Conservation (phyloP, 2,888 invertebrate genomes). For the Allygus modestus region DNA sequence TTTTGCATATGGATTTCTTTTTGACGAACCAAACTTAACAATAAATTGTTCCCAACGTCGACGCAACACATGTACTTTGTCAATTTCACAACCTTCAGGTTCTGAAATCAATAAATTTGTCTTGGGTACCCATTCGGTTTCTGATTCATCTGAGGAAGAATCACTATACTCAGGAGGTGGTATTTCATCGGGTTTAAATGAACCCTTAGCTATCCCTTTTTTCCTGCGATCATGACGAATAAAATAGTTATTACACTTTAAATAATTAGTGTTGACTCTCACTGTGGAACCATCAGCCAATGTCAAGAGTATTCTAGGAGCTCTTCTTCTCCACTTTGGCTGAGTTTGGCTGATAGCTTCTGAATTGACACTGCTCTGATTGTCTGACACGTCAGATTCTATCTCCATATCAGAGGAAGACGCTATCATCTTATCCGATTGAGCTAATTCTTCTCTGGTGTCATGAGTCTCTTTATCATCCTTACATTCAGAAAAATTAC, state of each 20-base stretch:
- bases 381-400: not conserved
- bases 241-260: not conserved
- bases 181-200: not conserved
- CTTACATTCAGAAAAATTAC: no score
- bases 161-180: slow-evolving; percentile 25
- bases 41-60: not conserved
- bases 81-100: slow-evolving; percentile 4
- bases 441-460: not conserved
- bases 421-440: not conserved
- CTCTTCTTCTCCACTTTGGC: not conserved
- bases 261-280: not conserved
- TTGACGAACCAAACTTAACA: slow-evolving; percentile 1
- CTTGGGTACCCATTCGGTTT: not conserved
- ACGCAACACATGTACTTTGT: slow-evolving; percentile 4
- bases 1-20: slow-evolving; percentile 22
- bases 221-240: not conserved
- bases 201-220: not conserved
- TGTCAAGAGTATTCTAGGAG: not conserved
- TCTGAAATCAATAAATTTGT: slow-evolving; percentile 18
- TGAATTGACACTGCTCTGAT: not conserved
- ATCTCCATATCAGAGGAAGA: not conserved
- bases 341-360: not conserved
- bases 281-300: slow-evolving; percentile 1
- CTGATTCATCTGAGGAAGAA: slow-evolving; percentile 7
- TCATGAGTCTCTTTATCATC: no score